Percentiles rank a stretch among this genome's conserved stretches.
phyloP scores from a whole-genome alignment of 2,113 vertebrate species.

The Phrynosoma blainvillii region DNA sequence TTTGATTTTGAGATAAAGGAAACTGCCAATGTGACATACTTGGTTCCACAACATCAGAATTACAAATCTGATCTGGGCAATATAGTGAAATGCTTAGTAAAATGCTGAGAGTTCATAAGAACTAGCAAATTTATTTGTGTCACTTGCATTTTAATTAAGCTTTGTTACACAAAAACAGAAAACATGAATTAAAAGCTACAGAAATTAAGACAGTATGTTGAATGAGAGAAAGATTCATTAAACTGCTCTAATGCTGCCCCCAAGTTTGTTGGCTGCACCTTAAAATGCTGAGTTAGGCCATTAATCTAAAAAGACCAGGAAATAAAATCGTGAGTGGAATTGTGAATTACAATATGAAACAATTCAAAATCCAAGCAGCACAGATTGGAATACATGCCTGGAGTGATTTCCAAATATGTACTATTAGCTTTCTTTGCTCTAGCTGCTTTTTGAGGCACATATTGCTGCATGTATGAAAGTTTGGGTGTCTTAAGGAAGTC shows the following conservation, averaged over 20 bases:
- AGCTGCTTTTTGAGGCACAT: neutral
- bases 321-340: slow-evolving; percentile 43
- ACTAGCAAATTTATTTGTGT: slow-evolving; percentile 7
- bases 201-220: slow-evolving; percentile 47
- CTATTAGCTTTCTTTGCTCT: neutral
- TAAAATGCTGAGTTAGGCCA: slow-evolving; percentile 36
- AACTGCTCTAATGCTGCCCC: neutral
- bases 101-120: neutral
- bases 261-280: slow-evolving; percentile 16
- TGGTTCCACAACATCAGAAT: neutral
- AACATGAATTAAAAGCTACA: slow-evolving; percentile 39
- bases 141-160: slow-evolving; percentile 36
- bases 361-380: slow-evolving; percentile 28
- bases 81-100: neutral
- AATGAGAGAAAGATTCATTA: slow-evolving; percentile 16
- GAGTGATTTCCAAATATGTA: slow-evolving; percentile 1
- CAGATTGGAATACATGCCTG: slow-evolving; percentile 4
- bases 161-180: slow-evolving; percentile 32
- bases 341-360: slow-evolving; percentile 36
- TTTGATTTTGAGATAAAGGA: neutral
- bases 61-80: slow-evolving; percentile 10
- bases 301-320: slow-evolving; percentile 36
- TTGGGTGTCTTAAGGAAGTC: slow-evolving; percentile 32
- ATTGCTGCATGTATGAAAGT: fast-evolving
- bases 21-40: neutral